Base-by-base conservation (phyloP, 23 tunicate genomes). In the Trididemnum clinides region DNA sequence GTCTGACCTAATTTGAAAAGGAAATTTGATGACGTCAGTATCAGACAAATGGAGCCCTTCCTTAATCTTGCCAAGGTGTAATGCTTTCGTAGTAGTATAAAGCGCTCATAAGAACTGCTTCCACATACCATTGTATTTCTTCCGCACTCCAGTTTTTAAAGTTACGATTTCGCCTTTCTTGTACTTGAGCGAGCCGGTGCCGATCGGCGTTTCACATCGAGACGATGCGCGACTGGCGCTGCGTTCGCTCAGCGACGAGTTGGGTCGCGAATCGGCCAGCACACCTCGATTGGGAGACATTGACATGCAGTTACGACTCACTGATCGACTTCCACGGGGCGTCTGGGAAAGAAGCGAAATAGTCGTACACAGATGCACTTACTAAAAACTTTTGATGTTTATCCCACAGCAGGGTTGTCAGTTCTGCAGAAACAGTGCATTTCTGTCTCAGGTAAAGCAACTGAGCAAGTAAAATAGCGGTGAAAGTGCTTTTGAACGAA, bases 101-200 rank as follows among this genome's bases (percentile, higher is more conserved):
- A n/a, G n/a, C n/a, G n/a, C n/a, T n/a, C n/a, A n/a, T n/a, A n/a
- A n/a, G n/a, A n/a, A n/a, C n/a, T n/a, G n/a, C 5, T 3, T 4
- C 23, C n/a, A 81, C 83, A 28, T 31, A 85, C 98, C 99, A 54
- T 96, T 96, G 82, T 83, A 96, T 66, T 96, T 96, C 87, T 96
- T 96, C 72, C 99, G 58, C 0, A 96, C 93, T 21, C 99, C 99
- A 44, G 33, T 91, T 39, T 90, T 70, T 72, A 91, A 39, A 0
- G 99, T 96, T 0, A 96, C 99, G 6, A 96, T 89, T 64, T 96
- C 99, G 27, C 96, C 96, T 75, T 96, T 96, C 57, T 93, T 89
- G 71, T 96, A 96, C 62, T 96, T 96, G 34, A 81, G 86, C 5
- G 80, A 64, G 21, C 89, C 86, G 1, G 84, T 72, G 0, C 75